Evolutionary conservation across 2,797 vertebrate species (phyloP).

Genomic region (Myotis planiceps): DNA sequence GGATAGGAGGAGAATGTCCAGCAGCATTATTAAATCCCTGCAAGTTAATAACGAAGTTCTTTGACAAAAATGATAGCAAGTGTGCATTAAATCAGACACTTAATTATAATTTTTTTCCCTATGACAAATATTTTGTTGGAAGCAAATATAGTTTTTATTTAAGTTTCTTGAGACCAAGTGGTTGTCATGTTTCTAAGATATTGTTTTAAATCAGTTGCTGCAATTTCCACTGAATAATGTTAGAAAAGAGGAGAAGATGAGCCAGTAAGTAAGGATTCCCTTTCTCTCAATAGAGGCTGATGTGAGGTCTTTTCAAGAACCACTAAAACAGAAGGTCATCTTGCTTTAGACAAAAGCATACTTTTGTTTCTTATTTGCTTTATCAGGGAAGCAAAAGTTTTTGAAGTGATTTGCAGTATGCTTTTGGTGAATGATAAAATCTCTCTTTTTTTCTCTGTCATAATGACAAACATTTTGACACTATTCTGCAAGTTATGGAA

Average conservation of each 20-base stretch:
- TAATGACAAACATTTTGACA: slow-evolving; percentile 43
- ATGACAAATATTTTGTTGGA: neutral
- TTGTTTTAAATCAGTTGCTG: neutral
- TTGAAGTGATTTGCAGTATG: neutral
- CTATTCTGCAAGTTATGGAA: slow-evolving; percentile 5
- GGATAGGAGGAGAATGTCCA: neutral
- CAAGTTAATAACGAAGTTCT: neutral
- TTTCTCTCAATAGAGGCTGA: slow-evolving; percentile 64
- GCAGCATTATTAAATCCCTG: neutral
- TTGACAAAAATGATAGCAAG: slow-evolving; percentile 4
- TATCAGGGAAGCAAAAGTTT: slow-evolving; percentile 37
- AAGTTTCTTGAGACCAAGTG: neutral
- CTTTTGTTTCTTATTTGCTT: slow-evolving; percentile 62
- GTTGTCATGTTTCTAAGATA: neutral
- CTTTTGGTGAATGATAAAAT: slow-evolving; percentile 8
- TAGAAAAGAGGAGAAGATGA: slow-evolving; percentile 56
- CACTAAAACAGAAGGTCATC: slow-evolving; percentile 63
- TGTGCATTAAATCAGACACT: neutral
- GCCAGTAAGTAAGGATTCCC: slow-evolving; percentile 69
- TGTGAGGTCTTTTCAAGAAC: slow-evolving; percentile 60
- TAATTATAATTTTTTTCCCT: neutral
- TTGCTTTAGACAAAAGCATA: slow-evolving; percentile 63
- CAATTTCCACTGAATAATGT: slow-evolving; percentile 51
- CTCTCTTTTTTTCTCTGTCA: neutral
- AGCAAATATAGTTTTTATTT: slow-evolving; percentile 15